Conservation (phyloP, 2,888 invertebrate species). For the Alloplasta piceator region DNA sequence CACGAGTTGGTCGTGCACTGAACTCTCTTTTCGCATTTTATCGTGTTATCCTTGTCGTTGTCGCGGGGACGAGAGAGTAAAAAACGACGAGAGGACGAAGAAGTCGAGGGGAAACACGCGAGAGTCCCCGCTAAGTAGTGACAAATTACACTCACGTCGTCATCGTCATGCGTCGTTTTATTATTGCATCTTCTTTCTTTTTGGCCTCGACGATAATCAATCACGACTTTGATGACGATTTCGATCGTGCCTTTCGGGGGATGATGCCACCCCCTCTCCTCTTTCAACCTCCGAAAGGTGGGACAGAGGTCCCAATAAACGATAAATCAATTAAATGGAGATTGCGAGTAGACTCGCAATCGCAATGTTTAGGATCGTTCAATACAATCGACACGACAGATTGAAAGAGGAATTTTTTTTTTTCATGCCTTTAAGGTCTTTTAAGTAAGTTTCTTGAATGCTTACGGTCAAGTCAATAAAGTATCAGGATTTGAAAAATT, state of each 20-base stretch:
- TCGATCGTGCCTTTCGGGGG: background rate
- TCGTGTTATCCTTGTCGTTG: conserved; percentile 6
- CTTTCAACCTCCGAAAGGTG: background rate
- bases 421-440: too few relatives aligned
- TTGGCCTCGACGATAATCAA: conserved; percentile 2
- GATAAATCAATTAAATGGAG: background rate
- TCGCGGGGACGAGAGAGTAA: conserved; percentile 29
- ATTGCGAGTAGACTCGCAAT: too few relatives aligned
- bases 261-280: background rate
- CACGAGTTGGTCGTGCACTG: conserved; percentile 12
- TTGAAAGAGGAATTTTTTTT: background rate
- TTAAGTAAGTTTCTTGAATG: too few relatives aligned
- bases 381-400: background rate
- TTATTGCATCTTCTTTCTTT: conserved; percentile 41
- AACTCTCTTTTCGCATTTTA: conserved; percentile 16
- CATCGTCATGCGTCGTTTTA: background rate
- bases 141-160: conserved; percentile 11
- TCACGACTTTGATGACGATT: background rate
- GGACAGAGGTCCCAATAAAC: background rate
- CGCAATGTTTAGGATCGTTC: too few relatives aligned
- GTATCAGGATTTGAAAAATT: too few relatives aligned
- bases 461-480: too few relatives aligned
- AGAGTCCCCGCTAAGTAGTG: conserved; percentile 37
- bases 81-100: conserved; percentile 20
- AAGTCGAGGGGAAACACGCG: background rate